A percentile compares a stretch with the other conserved stretches of the same genome.
phyloP scores from a whole-genome alignment of 1,140 invertebrate genomes.

The Drosophila quadrilineata region DNA sequence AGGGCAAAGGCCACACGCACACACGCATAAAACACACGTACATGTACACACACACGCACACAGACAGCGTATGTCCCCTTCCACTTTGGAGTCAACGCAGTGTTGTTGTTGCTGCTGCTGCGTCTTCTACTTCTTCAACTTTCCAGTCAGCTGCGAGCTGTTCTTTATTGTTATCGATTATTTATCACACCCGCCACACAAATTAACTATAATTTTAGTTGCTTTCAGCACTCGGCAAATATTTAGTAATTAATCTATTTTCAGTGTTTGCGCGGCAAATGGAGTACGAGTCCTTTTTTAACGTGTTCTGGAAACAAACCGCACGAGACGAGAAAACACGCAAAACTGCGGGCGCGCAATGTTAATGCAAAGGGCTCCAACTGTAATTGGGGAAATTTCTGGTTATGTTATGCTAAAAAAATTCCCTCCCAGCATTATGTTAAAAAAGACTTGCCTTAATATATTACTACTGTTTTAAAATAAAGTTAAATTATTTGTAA shows the following conservation, averaged over 20 bases:
- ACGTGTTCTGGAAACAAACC: slow-evolving; percentile 12
- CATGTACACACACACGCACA: neutral
- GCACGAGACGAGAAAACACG: slow-evolving; percentile 49
- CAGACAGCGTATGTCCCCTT: slow-evolving; percentile 2
- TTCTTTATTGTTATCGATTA: slow-evolving; percentile 63
- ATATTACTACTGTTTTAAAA: too few species aligned
- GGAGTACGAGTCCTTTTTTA: slow-evolving; percentile 15
- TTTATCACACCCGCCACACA: slow-evolving; percentile 48
- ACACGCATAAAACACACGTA: too few species aligned
- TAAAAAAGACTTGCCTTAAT: too few species aligned
- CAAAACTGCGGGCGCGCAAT: slow-evolving; percentile 56
- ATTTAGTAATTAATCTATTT: slow-evolving; percentile 27
- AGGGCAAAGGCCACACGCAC: slow-evolving; percentile 19
- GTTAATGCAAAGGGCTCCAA: slow-evolving; percentile 10
- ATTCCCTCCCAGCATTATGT: neutral
- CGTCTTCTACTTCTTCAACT: neutral
- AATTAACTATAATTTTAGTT: slow-evolving; percentile 8
- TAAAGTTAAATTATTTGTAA: too few species aligned
- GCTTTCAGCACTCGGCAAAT: neutral
- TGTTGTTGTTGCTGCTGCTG: neutral
- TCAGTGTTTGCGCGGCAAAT: slow-evolving; percentile 8
- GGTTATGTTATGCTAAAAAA: neutral
- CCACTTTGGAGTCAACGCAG: neutral
- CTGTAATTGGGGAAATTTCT: slow-evolving; percentile 28
- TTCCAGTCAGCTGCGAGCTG: neutral